A percentile compares a stretch with the other conserved stretches of the same genome.
Evolutionary conservation across 2,797 vertebrate species (phyloP).

Genomic region (Coranthus polyacanthus): DNA sequence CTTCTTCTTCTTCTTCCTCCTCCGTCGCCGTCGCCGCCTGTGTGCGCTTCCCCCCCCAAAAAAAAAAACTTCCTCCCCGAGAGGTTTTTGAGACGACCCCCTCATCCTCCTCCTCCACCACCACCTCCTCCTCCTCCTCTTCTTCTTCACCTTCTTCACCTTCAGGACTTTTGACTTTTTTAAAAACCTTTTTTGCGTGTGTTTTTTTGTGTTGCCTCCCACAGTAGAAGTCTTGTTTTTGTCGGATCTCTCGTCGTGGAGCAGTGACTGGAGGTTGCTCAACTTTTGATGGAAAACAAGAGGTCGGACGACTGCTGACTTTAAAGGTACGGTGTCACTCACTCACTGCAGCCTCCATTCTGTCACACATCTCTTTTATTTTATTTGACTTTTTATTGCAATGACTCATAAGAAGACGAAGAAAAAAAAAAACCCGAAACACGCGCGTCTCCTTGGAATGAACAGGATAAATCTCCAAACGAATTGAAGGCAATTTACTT

Average conservation of each 20-base stretch:
- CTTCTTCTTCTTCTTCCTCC: too few species aligned
- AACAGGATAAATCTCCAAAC: slow-evolving; percentile 16
- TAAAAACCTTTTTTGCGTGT: slow-evolving; percentile 20
- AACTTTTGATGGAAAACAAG: slow-evolving; percentile 89
- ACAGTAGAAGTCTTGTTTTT: slow-evolving; percentile 64
- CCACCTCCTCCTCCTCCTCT: not conserved
- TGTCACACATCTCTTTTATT: slow-evolving; percentile 31
- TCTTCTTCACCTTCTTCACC: slow-evolving; percentile 33
- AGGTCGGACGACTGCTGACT: slow-evolving; percentile 83
- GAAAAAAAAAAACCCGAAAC: slow-evolving; percentile 5
- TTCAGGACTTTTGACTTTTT: slow-evolving; percentile 70
- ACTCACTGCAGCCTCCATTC: too few species aligned
- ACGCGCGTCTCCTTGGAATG: not conserved
- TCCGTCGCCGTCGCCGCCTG: too few species aligned
- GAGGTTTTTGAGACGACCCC: too few species aligned
- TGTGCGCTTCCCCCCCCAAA: too few species aligned
- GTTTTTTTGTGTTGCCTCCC: slow-evolving; percentile 39
- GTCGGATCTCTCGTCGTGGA: slow-evolving; percentile 73
- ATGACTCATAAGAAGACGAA: too few species aligned
- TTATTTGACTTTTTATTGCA: not conserved
- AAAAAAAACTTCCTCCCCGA: slow-evolving; percentile 28
- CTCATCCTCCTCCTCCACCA: slow-evolving; percentile 21
- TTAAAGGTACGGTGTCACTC: slow-evolving; percentile 77
- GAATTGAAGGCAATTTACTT: slow-evolving; percentile 41
- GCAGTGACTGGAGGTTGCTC: slow-evolving; percentile 72